phyloP scores from a whole-genome alignment of 2,888 invertebrate genomes.

The Congeria kusceri region DNA sequence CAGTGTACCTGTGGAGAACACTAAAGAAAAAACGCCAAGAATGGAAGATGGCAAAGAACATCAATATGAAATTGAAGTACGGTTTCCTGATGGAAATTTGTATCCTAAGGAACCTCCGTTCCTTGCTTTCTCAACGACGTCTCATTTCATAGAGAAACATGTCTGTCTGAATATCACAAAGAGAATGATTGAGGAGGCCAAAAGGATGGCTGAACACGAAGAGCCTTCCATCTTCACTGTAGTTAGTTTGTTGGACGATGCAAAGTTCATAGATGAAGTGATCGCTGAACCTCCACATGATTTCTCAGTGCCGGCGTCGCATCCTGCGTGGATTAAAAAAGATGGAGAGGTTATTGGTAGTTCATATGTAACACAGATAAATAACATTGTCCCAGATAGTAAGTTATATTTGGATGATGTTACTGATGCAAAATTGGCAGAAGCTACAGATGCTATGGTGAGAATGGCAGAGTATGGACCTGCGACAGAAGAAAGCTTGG shows the following conservation, averaged over 20 bases:
- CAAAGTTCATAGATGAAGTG: conserved; percentile 67
- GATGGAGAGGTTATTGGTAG: not conserved
- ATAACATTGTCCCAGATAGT: too few species aligned
- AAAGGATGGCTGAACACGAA: conserved; percentile 63
- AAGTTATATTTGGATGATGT: not conserved
- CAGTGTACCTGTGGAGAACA: conserved; percentile 34
- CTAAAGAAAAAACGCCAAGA: conserved; percentile 24
- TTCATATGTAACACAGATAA: not conserved
- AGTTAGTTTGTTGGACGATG: conserved; percentile 78
- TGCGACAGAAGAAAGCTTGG: conserved; percentile 30
- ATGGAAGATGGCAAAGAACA: conserved; percentile 58
- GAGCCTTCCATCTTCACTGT: conserved; percentile 80
- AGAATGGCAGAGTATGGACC: conserved; percentile 52
- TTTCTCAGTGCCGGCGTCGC: conserved; percentile 24
- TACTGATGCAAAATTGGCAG: conserved; percentile 29
- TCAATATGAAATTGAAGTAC: conserved; percentile 72
- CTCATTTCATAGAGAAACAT: conserved; percentile 70
- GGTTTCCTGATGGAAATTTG: conserved; percentile 76
- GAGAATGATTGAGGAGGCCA: conserved; percentile 74
- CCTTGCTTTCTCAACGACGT: conserved; percentile 77
- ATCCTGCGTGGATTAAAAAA: not conserved
- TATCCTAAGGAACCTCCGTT: conserved; percentile 80
- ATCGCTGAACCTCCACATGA: conserved; percentile 68
- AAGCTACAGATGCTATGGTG: conserved; percentile 50
- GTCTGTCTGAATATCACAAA: conserved; percentile 78